A percentile compares a stretch with the other conserved stretches of the same genome.
Evolutionary conservation across 2,797 vertebrate species (phyloP).

Genomic region (Sphaeramia orbicularis): DNA sequence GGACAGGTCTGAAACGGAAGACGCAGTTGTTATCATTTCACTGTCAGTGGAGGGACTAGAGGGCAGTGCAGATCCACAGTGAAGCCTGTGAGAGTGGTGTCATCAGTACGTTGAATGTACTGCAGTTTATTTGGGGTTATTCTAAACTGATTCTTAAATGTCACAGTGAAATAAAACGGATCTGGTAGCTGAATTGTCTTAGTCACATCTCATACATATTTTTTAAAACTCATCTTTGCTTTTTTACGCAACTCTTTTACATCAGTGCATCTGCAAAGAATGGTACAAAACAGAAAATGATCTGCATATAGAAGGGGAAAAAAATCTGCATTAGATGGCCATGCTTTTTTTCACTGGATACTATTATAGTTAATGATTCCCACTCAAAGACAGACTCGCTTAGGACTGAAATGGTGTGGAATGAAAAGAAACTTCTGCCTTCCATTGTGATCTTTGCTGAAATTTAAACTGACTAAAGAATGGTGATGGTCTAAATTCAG

Average conservation of each 20-base stretch:
- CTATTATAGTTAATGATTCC: conserved; percentile 15
- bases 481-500: conserved; percentile 23
- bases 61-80: not conserved
- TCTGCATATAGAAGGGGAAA: not conserved
- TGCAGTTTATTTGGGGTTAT: conserved; percentile 13
- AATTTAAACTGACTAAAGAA: conserved; percentile 20
- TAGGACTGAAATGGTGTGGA: not conserved
- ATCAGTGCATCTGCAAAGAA: no score
- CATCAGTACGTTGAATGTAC: conserved; percentile 11
- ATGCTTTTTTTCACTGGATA: conserved; percentile 16
- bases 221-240: no score
- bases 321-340: not conserved
- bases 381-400: conserved; percentile 1
- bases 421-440: conserved; percentile 21
- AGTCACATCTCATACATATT: no score
- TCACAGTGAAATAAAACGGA: conserved; percentile 1
- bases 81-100: conserved; percentile 7
- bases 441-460: conserved; percentile 1
- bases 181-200: no score
- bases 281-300: no score
- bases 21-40: no score
- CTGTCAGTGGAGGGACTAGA: no score
- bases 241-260: no score
- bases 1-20: not conserved
- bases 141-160: conserved; percentile 1